Evolutionary conservation across 2,888 invertebrate species (phyloP).

Genomic region (Sphaerophoria taeniata): DNA sequence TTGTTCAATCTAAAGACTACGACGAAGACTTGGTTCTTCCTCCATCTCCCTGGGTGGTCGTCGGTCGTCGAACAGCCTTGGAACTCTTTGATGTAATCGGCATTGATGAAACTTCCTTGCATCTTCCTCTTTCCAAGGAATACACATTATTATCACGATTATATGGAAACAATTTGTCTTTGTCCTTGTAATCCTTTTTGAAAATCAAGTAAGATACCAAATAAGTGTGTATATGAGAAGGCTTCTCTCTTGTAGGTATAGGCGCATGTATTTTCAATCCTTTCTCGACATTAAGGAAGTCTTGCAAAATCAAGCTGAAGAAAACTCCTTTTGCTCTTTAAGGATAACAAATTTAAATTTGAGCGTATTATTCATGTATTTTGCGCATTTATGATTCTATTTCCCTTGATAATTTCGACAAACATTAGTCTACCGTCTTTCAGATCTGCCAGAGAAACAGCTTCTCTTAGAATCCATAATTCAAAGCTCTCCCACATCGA

Average conservation of each 20-base stretch:
- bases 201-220: background rate
- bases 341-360: slow-evolving; percentile 13
- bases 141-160: slow-evolving; percentile 33
- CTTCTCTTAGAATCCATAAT: background rate
- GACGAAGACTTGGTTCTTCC: background rate
- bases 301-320: background rate
- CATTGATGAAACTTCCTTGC: slow-evolving; percentile 13
- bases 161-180: slow-evolving; percentile 28
- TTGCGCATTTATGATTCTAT: background rate
- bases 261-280: background rate
- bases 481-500: background rate
- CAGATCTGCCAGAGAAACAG: background rate
- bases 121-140: slow-evolving; percentile 14
- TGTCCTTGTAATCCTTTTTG: slow-evolving; percentile 39
- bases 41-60: too few relatives aligned
- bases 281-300: background rate
- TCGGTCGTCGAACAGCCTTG: too few relatives aligned
- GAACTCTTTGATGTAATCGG: too few relatives aligned
- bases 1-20: background rate
- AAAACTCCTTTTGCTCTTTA: background rate
- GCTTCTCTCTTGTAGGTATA: background rate
- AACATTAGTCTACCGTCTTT: background rate
- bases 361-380: background rate
- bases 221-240: background rate
- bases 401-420: background rate